phyloP scores from a whole-genome alignment of 92 coral and sea anemone species.

The Phenganax stokvisi region DNA sequence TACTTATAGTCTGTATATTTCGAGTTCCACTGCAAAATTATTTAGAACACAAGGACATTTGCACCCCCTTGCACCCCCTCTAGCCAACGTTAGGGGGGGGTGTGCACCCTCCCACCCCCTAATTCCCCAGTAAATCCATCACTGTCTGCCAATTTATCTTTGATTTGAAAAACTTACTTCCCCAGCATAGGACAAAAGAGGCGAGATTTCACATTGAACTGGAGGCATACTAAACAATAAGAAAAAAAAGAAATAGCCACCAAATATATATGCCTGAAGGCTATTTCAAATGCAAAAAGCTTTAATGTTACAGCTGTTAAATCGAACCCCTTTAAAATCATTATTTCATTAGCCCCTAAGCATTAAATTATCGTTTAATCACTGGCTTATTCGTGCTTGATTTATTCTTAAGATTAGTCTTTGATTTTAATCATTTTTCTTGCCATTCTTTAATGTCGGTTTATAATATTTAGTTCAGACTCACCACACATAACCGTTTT shows the following conservation, averaged over 20 bases:
- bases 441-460: too few relatives aligned
- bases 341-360: neutral
- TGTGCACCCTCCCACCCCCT: too few relatives aligned
- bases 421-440: neutral
- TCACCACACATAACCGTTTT: slow-evolving; percentile 36
- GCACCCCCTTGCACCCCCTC: too few relatives aligned
- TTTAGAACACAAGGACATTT: too few relatives aligned
- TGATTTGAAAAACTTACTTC: slow-evolving; percentile 5
- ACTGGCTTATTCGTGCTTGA: neutral
- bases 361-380: slow-evolving; percentile 14
- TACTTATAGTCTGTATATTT: too few relatives aligned
- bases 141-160: too few relatives aligned
- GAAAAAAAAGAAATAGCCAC: neutral
- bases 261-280: too few relatives aligned
- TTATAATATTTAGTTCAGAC: neutral
- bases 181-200: slow-evolving; percentile 20
- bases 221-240: slow-evolving; percentile 11
- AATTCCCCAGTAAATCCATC: too few relatives aligned
- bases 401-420: neutral
- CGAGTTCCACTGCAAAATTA: too few relatives aligned
- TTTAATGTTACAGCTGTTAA: neutral
- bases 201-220: slow-evolving; percentile 32
- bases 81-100: too few relatives aligned
- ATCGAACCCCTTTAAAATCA: neutral
- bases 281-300: neutral